Base-by-base conservation (phyloP, 2,113 vertebrate genomes). In the Sturnus vulgaris region DNA sequence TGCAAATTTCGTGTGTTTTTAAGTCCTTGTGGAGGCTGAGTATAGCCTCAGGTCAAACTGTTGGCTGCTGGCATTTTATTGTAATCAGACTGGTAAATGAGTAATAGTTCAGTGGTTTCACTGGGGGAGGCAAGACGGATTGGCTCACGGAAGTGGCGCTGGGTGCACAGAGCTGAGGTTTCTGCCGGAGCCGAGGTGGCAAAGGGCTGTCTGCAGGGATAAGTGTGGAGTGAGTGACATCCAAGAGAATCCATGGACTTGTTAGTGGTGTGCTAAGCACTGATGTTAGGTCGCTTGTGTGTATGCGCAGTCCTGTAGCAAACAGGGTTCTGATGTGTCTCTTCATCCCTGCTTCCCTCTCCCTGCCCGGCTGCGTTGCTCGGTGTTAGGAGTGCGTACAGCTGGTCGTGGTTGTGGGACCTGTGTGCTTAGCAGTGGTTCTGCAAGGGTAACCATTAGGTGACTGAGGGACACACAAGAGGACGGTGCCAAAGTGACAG, bases 11-110 rank as follows among this genome's bases (percentile, higher is more conserved):
- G 0, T 53, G 31, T 86, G 6, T 64, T 92, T 81, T 91, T 12
- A 35, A 66, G 73, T 72, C 50, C 55, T 79, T 85, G 53, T 60
- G 75, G 46, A 76, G 42, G 37, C 82, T 35, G 61, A 50, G 50
- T 12, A 33, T 78, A 66, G 90, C 82, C 80, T 88, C 52, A 50
- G 84, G 86, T 82, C 86, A 82, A 76, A 46, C 87, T 86, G 79
- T 57, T 88, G 50, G 21, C 37, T 87, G 87, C 56, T 87, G 68
- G 84, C 39, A 13, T 63, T 70, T 60, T 80, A 6, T 50, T 80
- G 59, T 85, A 73, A 94, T 80, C 81, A 56, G 85, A 20, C 57
- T 81, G 52, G 94, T 90, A 94, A 96, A 95, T 95, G 90, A 96
- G 92, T 96, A 95, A 96, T 92, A 83, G 86, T 37, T 73, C 5